Conservation (phyloP, 2,888 invertebrate species). For the Lasioglossum leucozonium region DNA sequence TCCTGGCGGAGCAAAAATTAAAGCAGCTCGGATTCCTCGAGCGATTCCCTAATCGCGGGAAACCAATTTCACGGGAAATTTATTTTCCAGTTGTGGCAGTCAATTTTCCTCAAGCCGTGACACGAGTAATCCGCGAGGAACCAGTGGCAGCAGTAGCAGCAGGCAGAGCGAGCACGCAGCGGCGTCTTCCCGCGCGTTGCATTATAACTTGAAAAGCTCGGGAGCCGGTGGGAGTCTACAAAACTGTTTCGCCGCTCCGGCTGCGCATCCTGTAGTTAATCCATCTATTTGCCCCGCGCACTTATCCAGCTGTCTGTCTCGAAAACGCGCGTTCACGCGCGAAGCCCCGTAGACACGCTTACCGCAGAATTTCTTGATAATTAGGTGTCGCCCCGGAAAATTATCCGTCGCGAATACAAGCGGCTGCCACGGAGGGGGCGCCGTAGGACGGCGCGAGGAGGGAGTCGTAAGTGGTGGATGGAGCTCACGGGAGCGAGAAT, state of each 20-base stretch:
- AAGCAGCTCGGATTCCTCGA: neutral
- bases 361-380: constrained; percentile 77
- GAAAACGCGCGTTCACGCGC: constrained; percentile 12
- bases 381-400: constrained; percentile 79
- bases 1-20: neutral
- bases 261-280: constrained; percentile 28
- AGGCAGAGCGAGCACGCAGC: neutral
- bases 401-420: constrained; percentile 65
- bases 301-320: constrained; percentile 27
- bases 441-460: neutral
- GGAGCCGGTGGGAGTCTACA: constrained; percentile 20
- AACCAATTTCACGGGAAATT: constrained; percentile 46
- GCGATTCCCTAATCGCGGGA: neutral
- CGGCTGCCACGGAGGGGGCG: neutral
- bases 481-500: constrained; percentile 59
- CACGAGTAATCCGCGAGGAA: constrained; percentile 24
- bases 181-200: neutral
- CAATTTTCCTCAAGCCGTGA: constrained; percentile 23
- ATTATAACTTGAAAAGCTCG: constrained; percentile 9
- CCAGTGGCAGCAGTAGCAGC: neutral
- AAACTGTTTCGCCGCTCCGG: constrained; percentile 25
- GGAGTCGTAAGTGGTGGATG: constrained; percentile 37
- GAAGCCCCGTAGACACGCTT: constrained; percentile 28
- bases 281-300: constrained; percentile 34
- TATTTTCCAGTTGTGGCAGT: constrained; percentile 26